Conservation (phyloP, 2,113 vertebrate species). For the Polyodon spathula region DNA sequence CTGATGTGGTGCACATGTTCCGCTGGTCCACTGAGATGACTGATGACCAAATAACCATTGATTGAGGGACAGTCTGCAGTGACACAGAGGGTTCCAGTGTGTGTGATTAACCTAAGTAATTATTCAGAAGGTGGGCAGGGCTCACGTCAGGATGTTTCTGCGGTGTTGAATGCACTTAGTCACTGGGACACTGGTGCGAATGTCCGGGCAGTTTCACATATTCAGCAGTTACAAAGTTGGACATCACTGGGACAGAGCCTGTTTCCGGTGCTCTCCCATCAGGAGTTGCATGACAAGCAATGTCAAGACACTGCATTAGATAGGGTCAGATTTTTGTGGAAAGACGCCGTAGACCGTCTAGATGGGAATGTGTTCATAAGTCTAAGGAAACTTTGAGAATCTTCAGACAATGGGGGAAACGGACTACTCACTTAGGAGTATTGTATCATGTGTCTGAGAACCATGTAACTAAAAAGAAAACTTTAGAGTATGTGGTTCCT, state of each 20-base stretch:
- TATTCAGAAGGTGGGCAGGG: neutral
- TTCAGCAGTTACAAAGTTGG: neutral
- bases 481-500: conserved; percentile 15
- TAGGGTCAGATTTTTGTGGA: no score
- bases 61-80: no score
- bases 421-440: conserved; percentile 4
- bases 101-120: no score
- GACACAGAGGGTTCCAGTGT: no score
- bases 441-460: conserved; percentile 13
- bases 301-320: no score
- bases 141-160: neutral
- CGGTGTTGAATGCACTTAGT: neutral
- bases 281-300: neutral
- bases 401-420: no score
- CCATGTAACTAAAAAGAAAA: conserved; percentile 2
- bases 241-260: conserved; percentile 3
- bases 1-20: no score
- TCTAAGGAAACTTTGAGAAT: no score
- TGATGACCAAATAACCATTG: no score
- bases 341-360: no score
- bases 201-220: neutral
- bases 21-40: no score
- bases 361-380: no score
- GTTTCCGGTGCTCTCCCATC: neutral
- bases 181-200: neutral